Base-by-base conservation (phyloP, 2,888 invertebrate species). In the Epistrophe eligans region DNA sequence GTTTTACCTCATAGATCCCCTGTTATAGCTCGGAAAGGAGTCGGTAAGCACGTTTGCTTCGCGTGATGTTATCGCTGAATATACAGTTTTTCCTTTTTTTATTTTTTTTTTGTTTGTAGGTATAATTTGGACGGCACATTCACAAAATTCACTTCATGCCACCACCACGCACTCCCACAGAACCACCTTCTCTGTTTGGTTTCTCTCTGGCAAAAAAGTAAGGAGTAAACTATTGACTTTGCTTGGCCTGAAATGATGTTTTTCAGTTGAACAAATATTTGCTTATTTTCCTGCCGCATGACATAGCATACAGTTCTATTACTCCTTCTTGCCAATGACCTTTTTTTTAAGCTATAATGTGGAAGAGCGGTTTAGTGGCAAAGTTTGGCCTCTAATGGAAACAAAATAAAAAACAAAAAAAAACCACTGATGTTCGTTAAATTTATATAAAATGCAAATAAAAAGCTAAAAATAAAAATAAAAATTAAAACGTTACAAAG, bases 221-320 rank as follows among this genome's bases (percentile, higher is more conserved):
- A 58, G 82, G 45, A 43, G 71, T 60, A 79, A 79, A 87, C 79
- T 87, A 87, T 87, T 87, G 87, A 87, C 82, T 83, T 83, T 67
- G 83, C 64, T 43, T 79, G 58, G 19, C 28, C 38, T 55, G 40
- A 70, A 83, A 87, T 79, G 71, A 40, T 79, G 83, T 72, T 87
- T 87, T 87, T 83, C 83, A 83, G 87, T 76, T 87, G 76, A 79
- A 67, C 79, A 79, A 87, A 87, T 87, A 74, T 87, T 87, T 71
- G 79, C 83, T 87, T 87, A 79, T 83, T 83, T 76, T 58, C 66
- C 52, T 76, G 76, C 82, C 82, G 77, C 82, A 85, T 82, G 73
- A 50, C 70, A 62, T 45, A 17, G 48, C 58, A 70, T 52, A 57
- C 52, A 60, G 43, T 71, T 60, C 71, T 74, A 64, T 55, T 64